Percentiles rank a stretch among this genome's conserved stretches.
Evolutionary conservation across 2,888 invertebrate species (phyloP).

Genomic region (Glaucopsyche alexis): DNA sequence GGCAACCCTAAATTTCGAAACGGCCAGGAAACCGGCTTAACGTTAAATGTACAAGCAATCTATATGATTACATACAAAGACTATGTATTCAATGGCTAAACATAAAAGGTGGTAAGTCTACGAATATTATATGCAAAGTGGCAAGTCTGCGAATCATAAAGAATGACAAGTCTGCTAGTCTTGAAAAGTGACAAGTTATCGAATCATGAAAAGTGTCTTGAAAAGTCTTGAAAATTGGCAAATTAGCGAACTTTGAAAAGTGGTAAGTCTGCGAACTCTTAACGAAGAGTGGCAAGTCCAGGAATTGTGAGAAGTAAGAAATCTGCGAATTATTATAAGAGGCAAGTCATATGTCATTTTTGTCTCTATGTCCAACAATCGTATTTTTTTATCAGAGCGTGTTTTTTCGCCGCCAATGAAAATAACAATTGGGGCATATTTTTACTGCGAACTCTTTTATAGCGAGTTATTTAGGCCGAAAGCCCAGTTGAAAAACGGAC

Average conservation of each 20-base stretch:
- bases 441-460: neutral
- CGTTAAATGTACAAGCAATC: conserved; percentile 16
- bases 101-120: neutral
- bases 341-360: too few species aligned
- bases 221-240: too few species aligned
- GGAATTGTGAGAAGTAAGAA: too few species aligned
- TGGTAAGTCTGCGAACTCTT: too few species aligned
- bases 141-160: too few species aligned
- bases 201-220: too few species aligned
- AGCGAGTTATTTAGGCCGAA: neutral
- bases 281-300: too few species aligned
- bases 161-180: too few species aligned
- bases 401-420: conserved; percentile 16
- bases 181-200: too few species aligned
- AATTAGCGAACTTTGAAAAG: too few species aligned
- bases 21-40: neutral
- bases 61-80: conserved; percentile 9
- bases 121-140: neutral
- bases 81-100: neutral
- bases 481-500: conserved; percentile 8
- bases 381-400: conserved; percentile 14
- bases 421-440: conserved; percentile 25
- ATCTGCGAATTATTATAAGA: too few species aligned
- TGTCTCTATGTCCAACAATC: conserved; percentile 7
- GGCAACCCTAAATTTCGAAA: conserved; percentile 6